Evolutionary conservation across 1,140 invertebrate species (phyloP), one percentile per base, ranked within the genome.

Genomic region (Batillaria attramentaria): DNA sequence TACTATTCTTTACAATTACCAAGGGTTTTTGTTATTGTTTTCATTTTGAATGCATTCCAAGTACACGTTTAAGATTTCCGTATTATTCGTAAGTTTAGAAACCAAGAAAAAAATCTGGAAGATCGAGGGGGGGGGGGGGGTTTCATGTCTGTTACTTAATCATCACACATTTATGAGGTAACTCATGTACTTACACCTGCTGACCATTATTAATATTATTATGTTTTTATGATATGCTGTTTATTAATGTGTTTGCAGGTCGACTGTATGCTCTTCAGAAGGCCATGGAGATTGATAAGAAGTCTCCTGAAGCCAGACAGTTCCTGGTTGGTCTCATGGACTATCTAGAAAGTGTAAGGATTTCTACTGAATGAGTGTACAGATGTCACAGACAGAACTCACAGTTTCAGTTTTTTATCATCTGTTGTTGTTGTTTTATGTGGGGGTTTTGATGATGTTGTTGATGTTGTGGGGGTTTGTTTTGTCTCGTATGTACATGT

Each of bases 261-360:
- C 91, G 93, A 6, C 87, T 94, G 20, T 93, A 93, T 91, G 93
- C 93, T 20, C 86, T 94, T 24, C 93, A 95, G 84, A 90, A 87
- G 60, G 94, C 91, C 4, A 91, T 95, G 85, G 92, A 92, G 83
- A 90, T 94, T 65, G 93, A 94, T 84, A 93, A 91, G 80, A 92
- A 91, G 62, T 92, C 92, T 3, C 91, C 93, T 79, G 93, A 93
- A 69, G 90, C 90, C 74, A 86, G 87, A 78, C 85, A 83, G 75
- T 93, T 97, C 70, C 86, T 95, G 6, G 87, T 93, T 89, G 91
- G 93, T 77, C 90, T 99, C 13, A 97, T 99, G 95, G 96, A 98
- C 87, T 96, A 96, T 94, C 90, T 99, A 66, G 98, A 99, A 92
- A 92, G 92, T 84, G 94, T 92, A 81, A 78, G 62, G 28, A 50